Evolutionary conservation across 2,888 invertebrate species (phyloP), one percentile per base, ranked within the genome.

Genomic region (Phengaris arion): DNA sequence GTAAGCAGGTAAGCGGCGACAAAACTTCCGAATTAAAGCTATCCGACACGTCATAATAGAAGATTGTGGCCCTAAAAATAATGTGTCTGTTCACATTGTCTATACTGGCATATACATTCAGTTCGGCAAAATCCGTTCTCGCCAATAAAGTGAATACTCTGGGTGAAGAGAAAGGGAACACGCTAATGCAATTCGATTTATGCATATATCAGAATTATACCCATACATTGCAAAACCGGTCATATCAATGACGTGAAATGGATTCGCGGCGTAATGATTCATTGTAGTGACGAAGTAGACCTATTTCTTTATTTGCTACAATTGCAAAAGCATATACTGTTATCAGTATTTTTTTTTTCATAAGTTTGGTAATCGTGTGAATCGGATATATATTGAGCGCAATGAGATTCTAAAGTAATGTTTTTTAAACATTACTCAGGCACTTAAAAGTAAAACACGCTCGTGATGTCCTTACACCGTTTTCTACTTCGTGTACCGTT

Each of bases 141-240:
- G 48, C 6, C 6, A 51, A 48, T 4, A 72, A 5, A 22, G 51
- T 12, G 15, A 22, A 52, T 22, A 9, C 72, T 35, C 74, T 48
- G 48, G 7, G 12, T 35, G 35, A 64, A 45, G 64, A 35, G 64
- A 64, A 64, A 64, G 64, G 64, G 64, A 64, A 64, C 64, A 64
- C 64, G 64, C 12, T 64, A 45, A 12, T 64, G 64, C 64, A 64
- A 35, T 64, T 22, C 12, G 35, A 35, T 12, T 35, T 64, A 22
- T 35, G 59, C 59, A 59, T 59, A 12, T 64, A 64, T 64, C 35
- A 45, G 35, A 13, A 64, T 35, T 45, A 45, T 12, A 64, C 35
- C 35, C 35, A 64, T 64, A 13, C 64, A 64, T 45, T 64, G 64
- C 64, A 35, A 13, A 64, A 45, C 35, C 13, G 35, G 35, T 64